Conservation (phyloP, 92 coral and sea anemone genomes). For the Umimayanthus kanabou region DNA sequence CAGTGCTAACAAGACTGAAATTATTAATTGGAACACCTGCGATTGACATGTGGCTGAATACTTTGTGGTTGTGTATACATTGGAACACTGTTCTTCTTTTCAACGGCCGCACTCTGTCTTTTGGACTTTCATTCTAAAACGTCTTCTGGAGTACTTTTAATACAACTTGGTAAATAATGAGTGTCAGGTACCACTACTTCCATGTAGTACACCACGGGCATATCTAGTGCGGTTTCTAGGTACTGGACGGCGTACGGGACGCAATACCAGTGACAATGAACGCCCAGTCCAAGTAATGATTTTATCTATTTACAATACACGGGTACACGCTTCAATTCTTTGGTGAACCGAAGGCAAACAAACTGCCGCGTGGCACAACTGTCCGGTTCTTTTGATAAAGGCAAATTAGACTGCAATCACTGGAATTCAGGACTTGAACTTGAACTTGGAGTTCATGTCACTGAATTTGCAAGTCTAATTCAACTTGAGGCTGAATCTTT, state of each 20-base stretch:
- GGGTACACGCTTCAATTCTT: slow-evolving; percentile 3
- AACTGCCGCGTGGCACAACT: background rate
- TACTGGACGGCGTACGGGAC: too few species aligned
- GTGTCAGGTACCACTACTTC: too few species aligned
- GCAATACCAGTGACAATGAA: background rate
- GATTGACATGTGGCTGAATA: background rate
- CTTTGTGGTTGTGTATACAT: background rate
- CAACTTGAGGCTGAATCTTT: too few species aligned
- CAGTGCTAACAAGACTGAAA: background rate
- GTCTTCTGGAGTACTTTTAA: background rate
- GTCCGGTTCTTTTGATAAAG: background rate
- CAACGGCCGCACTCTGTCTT: background rate
- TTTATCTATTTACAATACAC: background rate
- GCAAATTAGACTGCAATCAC: background rate
- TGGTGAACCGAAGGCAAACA: background rate
- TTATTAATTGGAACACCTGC: slow-evolving; percentile 2
- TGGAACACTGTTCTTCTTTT: background rate
- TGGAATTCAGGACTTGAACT: background rate
- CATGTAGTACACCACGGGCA: background rate
- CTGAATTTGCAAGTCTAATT: too few species aligned
- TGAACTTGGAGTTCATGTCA: background rate
- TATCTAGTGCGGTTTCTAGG: background rate
- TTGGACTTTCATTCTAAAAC: background rate
- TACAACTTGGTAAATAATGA: background rate
- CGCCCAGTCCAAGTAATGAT: background rate